phyloP scores from a whole-genome alignment of 2,113 vertebrate genomes.

The Trinectes maculatus region DNA sequence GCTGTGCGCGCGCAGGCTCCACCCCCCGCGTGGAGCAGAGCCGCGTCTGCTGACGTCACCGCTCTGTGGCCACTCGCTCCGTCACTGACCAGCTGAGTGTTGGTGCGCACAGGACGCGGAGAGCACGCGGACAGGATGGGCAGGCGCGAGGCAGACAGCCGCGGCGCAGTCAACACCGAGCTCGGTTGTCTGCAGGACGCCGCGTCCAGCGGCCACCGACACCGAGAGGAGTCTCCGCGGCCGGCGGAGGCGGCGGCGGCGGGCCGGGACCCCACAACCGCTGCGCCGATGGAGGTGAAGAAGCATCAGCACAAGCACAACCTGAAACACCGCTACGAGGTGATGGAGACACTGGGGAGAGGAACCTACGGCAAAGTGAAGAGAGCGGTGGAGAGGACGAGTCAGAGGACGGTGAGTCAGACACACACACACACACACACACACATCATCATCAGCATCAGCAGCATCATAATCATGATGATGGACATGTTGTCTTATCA shows the following conservation, averaged over 20 bases:
- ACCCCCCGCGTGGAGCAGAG: too few relatives aligned
- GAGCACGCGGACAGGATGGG: constrained; percentile 68
- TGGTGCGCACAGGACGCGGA: constrained; percentile 49
- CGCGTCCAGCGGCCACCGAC: constrained; percentile 41
- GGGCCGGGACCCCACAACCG: neutral
- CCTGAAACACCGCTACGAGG: constrained; percentile 82
- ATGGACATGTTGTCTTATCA: too few relatives aligned
- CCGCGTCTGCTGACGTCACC: constrained; percentile 2
- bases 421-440: too few relatives aligned
- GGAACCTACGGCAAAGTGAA: constrained; percentile 86
- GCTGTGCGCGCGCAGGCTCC: too few relatives aligned
- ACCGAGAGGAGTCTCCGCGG: constrained; percentile 22
- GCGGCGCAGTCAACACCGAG: constrained; percentile 68
- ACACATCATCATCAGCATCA: too few relatives aligned
- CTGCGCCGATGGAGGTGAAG: constrained; percentile 72
- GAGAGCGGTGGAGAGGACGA: constrained; percentile 80
- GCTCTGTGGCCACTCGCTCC: neutral
- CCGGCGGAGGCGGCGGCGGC: constrained; percentile 14
- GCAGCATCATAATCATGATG: too few relatives aligned
- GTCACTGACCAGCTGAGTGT: constrained; percentile 17
- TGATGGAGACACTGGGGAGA: constrained; percentile 84
- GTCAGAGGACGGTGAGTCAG: constrained; percentile 79
- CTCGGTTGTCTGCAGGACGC: constrained; percentile 65
- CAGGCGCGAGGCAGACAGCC: constrained; percentile 67
- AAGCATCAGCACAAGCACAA: constrained; percentile 87